Base-by-base conservation (phyloP, 2,797 vertebrate species). In the Geotrypetes seraphini region DNA sequence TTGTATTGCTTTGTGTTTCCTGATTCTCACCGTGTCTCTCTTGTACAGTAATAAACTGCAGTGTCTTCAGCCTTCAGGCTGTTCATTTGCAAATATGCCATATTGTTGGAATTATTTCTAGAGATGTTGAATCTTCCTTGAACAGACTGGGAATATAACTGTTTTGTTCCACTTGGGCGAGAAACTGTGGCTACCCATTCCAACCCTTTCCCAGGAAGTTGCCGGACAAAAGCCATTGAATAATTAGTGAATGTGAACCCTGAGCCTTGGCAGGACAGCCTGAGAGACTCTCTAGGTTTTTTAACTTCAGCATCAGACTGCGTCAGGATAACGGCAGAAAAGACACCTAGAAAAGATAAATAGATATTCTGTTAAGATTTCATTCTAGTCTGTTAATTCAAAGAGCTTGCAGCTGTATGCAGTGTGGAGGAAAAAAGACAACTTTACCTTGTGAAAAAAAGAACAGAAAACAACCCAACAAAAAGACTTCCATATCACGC, bases 101-200 rank as follows among this genome's bases (percentile, higher is more conserved):
- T 50, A 20, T 39, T 57, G 22, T 23, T 30, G 12, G 32, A 40
- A n/a, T n/a, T n/a, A 38, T 50, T 31, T 38, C 35, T 40, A 5
- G 45, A 38, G 30, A 58, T 53, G 21, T 50, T 15, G 23, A 51
- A 53, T 28, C 41, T 36, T 11, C 27, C 22, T 5, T 43, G 35
- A 3, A 62, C 36, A 25, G 51, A n/a, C n/a, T n/a, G n/a, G n/a
- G n/a, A n/a, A n/a, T n/a, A n/a, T n/a, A n/a, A n/a, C n/a, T n/a
- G n/a, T n/a, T n/a, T n/a, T n/a, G n/a, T n/a, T n/a, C n/a, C n/a
- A n/a, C n/a, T n/a, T n/a, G n/a, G n/a, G n/a, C n/a, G n/a, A n/a
- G n/a, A n/a, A n/a, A n/a, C n/a, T n/a, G n/a, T n/a, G n/a, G n/a
- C 37, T 12, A 31, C 7, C 36, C 37, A 39, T 5, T 39, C 28